These are phyloP conservation scores for Phalacrocorax carbo DNA, from an alignment of 2,113 vertebrate species.

Conservation along the genomic window DNA sequence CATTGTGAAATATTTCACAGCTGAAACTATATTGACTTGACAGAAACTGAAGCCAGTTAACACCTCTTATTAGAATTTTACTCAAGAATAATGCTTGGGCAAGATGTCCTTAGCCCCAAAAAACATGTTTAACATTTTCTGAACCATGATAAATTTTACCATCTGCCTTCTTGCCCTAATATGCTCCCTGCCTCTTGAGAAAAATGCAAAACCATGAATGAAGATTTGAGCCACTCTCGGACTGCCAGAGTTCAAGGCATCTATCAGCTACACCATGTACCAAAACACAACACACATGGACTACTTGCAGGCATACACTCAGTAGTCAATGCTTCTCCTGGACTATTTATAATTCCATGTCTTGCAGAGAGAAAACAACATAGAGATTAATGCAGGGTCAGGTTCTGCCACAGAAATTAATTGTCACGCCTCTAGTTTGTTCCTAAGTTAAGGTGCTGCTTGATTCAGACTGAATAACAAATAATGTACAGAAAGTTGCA, in stretches of 20 bases:
- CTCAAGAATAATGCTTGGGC: background rate
- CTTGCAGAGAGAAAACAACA: background rate
- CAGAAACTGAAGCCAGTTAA: background rate
- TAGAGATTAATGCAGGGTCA: background rate
- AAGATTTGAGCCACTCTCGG: background rate
- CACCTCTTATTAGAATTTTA: background rate
- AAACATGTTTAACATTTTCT: background rate
- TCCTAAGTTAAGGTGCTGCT: background rate
- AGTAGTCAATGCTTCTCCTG: background rate
- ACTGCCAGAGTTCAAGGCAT: background rate
- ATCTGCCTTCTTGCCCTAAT: background rate
- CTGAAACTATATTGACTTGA: background rate
- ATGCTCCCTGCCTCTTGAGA: background rate
- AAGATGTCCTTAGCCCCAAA: background rate
- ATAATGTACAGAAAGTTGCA: background rate
- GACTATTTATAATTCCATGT: background rate
- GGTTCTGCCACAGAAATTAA: background rate
- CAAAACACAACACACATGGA: background rate
- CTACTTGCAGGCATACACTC: background rate
- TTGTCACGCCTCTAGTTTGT: background rate
- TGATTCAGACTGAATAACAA: background rate
- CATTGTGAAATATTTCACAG: background rate
- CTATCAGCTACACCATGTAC: background rate
- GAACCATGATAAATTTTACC: background rate
- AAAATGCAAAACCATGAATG: background rate